Evolutionary conservation across 2,888 invertebrate species (phyloP).

Genomic region (Heliconius cydno): DNA sequence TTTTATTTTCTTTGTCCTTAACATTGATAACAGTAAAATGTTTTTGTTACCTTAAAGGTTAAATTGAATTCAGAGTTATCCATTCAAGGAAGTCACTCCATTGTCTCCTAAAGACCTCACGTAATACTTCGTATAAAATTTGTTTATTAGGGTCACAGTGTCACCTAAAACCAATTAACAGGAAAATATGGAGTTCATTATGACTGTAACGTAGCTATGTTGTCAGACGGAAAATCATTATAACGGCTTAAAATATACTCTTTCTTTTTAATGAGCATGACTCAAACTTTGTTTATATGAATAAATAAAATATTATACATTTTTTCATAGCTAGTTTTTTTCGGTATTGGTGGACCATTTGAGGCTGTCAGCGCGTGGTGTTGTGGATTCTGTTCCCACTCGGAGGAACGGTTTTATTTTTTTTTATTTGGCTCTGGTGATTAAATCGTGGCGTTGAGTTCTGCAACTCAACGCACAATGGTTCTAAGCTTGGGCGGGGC

Average conservation of each 20-base stretch:
- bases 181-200: background rate
- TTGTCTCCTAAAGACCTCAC: background rate
- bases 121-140: background rate
- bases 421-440: background rate
- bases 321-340: background rate
- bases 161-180: background rate
- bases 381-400: background rate
- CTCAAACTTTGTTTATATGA: background rate
- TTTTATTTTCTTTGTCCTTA: background rate
- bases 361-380: background rate
- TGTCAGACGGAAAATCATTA: slow-evolving; percentile 2
- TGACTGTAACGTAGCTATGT: background rate
- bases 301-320: background rate
- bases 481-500: background rate
- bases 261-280: slow-evolving; percentile 17
- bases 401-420: too few species aligned
- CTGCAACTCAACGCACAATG: background rate
- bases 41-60: background rate
- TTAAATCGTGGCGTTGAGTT: background rate
- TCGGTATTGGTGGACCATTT: too few species aligned
- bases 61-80: background rate
- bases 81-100: slow-evolving; percentile 3
- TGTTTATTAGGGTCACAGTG: slow-evolving; percentile 5
- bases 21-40: background rate
- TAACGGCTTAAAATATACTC: slow-evolving; percentile 8